These are phyloP conservation scores for Gnatocerus cornutus DNA, from an alignment of 2,888 invertebrate species.

Conservation along the genomic window DNA sequence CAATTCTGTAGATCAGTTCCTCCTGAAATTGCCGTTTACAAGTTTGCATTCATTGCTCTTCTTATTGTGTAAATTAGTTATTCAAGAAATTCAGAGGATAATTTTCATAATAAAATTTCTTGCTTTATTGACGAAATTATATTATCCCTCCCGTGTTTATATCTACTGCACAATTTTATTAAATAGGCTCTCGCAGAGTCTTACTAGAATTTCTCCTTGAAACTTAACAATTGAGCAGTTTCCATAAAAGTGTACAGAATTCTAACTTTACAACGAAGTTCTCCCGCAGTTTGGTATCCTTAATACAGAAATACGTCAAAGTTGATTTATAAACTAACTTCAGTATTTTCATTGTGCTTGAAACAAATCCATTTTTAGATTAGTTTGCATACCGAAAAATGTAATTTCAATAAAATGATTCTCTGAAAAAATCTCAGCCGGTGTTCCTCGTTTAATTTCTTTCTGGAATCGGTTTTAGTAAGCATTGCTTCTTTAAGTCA, in stretches of 20 bases:
- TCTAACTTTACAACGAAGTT: no score
- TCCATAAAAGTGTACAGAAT: no score
- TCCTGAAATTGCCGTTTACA: constrained; percentile 7
- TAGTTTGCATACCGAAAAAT: no score
- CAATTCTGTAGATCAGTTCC: constrained; percentile 22
- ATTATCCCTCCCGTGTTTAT: constrained; percentile 7
- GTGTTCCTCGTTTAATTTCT: not conserved
- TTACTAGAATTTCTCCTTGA: no score
- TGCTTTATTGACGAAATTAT: constrained; percentile 17
- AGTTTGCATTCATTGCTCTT: constrained; percentile 8
- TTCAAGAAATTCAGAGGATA: constrained; percentile 5
- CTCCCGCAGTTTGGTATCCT: no score
- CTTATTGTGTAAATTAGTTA: constrained; percentile 22
- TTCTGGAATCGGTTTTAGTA: not conserved
- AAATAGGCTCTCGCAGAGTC: not conserved
- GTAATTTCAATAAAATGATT: no score
- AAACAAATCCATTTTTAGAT: no score
- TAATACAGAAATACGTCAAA: no score
- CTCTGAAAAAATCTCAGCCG: no score
- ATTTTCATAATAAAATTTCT: constrained; percentile 1
- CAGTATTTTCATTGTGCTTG: no score
- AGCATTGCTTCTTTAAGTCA: constrained; percentile 7
- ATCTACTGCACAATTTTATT: not conserved
- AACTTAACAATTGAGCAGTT: no score
- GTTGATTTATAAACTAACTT: no score